Conservation (phyloP, 1,140 invertebrate species). For the Dryas iulia region DNA sequence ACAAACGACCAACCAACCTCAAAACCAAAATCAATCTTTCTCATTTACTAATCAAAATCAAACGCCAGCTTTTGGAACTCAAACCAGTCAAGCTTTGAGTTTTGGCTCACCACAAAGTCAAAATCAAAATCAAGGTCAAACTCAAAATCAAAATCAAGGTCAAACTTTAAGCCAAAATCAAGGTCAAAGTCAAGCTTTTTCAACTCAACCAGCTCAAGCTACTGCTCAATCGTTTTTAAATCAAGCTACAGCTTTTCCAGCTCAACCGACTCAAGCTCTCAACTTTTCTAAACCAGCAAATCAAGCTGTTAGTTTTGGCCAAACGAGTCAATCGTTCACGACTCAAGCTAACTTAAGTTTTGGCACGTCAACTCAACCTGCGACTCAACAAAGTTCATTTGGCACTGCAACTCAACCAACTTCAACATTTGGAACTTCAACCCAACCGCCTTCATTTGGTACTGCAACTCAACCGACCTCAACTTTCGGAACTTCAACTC, state of each 20-base stretch:
- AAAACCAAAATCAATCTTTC: conserved; percentile 6
- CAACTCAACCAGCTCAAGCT: background rate
- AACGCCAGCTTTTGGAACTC: conserved; percentile 10
- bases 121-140: background rate
- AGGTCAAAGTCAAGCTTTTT: background rate
- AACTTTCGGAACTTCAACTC: background rate
- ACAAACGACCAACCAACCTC: conserved; percentile 25
- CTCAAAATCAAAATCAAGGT: background rate
- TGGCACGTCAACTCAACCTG: conserved; percentile 31
- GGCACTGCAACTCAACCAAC: conserved; percentile 10
- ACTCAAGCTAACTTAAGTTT: conserved; percentile 35
- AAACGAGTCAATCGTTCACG: conserved; percentile 7
- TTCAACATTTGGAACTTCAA: conserved; percentile 41
- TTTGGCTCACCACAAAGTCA: background rate
- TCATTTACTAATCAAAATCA: conserved; percentile 1
- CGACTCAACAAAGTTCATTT: conserved; percentile 32
- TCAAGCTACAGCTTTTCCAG: background rate
- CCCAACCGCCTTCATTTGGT: conserved; percentile 11
- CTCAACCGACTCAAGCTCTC: conserved; percentile 16
- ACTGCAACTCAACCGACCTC: background rate
- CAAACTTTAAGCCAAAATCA: background rate
- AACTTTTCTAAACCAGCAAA: conserved; percentile 26
- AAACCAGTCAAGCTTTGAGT: conserved; percentile 10
- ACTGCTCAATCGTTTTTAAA: background rate
- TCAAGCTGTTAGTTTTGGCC: conserved; percentile 5